Evolutionary conservation across 1,140 invertebrate species (phyloP), one percentile per base, ranked within the genome.

Genomic region (Sycophaga agraensis): DNA sequence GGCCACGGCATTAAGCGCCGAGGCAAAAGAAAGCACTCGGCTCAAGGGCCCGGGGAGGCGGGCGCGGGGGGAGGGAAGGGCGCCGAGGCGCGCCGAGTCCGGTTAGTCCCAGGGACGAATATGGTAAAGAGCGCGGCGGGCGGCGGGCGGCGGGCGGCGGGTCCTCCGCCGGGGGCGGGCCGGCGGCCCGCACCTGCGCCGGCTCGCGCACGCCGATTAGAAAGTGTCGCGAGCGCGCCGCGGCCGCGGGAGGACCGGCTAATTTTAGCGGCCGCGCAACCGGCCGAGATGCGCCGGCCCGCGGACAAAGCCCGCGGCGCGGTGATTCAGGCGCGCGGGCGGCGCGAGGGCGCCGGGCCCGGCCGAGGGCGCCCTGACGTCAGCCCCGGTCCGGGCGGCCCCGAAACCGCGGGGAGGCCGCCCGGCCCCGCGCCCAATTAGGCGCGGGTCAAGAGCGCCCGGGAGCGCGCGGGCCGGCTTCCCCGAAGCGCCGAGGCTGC

Each of bases 401-500:
- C n/a, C n/a, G n/a, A n/a, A n/a, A n/a, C n/a, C n/a, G n/a, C n/a
- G n/a, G n/a, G n/a, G n/a, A n/a, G n/a, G n/a, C n/a, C n/a, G n/a
- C n/a, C n/a, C n/a, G n/a, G n/a, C n/a, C n/a, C n/a, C n/a, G n/a
- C n/a, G n/a, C n/a, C n/a, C n/a, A n/a, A n/a, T n/a, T n/a, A n/a
- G n/a, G n/a, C n/a, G n/a, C n/a, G n/a, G n/a, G n/a, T n/a, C n/a
- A n/a, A n/a, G 54, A 22, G 37, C 6, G 17, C n/a, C n/a, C 8
- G 12, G 2, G n/a, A 28, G 31, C 4, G 12, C 19, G 14, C 9
- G 22, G 43, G 64, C 67, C 59, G 63, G 26, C 21, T 31, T 24
- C 49, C 24, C 14, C 57, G 58, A 51, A 49, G 26, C 58, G 49
- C 31, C 26, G 57, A 26, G 14, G 48, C 39, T 55, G 24, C n/a